Conservation (phyloP, 2,888 invertebrate genomes). For the Biston stratarius region DNA sequence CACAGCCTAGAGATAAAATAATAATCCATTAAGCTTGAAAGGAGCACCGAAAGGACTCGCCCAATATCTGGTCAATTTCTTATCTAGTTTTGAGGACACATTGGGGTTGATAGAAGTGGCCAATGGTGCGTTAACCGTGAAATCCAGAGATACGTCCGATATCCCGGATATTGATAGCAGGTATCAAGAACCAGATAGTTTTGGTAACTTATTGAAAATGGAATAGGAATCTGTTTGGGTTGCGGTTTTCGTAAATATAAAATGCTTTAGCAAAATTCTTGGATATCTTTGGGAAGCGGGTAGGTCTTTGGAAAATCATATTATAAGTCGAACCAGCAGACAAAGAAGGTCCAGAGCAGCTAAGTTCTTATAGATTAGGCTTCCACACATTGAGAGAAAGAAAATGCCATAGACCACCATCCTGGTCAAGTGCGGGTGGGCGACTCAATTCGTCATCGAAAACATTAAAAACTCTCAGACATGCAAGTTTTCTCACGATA, state of each 20-base stretch:
- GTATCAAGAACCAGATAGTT: conserved; percentile 72
- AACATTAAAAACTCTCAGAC: too few species aligned
- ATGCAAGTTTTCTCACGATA: too few species aligned
- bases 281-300: neutral
- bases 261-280: neutral
- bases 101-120: conserved; percentile 70
- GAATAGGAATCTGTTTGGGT: conserved; percentile 57
- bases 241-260: conserved; percentile 42
- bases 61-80: conserved; percentile 78
- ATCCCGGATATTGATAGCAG: conserved; percentile 81
- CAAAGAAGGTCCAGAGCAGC: too few species aligned
- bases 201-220: conserved; percentile 69
- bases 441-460: too few species aligned
- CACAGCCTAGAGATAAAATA: conserved; percentile 49
- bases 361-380: too few species aligned
- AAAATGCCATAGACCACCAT: too few species aligned
- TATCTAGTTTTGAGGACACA: conserved; percentile 73
- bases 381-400: too few species aligned
- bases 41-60: conserved; percentile 62
- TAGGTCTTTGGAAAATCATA: neutral
- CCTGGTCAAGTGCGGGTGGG: too few species aligned
- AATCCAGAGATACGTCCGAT: conserved; percentile 79
- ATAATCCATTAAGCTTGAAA: conserved; percentile 55
- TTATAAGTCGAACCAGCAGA: too few species aligned
- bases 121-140: conserved; percentile 84